These are phyloP conservation scores for Oscheius onirici DNA, from an alignment of 2,888 invertebrate species.

Conservation along the genomic window DNA sequence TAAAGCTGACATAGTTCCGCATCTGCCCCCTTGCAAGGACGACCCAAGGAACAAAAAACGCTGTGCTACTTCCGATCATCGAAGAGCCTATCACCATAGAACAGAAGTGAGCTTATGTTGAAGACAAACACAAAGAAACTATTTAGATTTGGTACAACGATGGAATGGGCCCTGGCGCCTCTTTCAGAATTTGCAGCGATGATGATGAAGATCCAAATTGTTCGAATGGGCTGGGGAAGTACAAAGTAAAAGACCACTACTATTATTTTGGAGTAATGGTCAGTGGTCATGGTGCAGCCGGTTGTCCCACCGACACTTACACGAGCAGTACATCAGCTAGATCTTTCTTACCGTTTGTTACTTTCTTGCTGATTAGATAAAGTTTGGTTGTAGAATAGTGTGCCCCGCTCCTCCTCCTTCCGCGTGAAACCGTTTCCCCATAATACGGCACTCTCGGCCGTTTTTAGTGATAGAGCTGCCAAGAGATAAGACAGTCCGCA, in stretches of 20 bases:
- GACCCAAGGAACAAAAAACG: slow-evolving; percentile 3
- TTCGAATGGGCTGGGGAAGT: slow-evolving; percentile 24
- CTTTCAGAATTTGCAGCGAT: slow-evolving; percentile 26
- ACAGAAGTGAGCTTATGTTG: slow-evolving; percentile 25
- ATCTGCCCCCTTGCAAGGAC: slow-evolving; percentile 45
- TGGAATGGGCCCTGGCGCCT: slow-evolving; percentile 33
- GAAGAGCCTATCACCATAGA: slow-evolving; percentile 39
- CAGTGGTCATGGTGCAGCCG: slow-evolving; percentile 9
- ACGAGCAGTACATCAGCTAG: background rate
- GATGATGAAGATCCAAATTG: slow-evolving; percentile 36
- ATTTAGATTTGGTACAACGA: slow-evolving; percentile 35
- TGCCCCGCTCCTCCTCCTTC: background rate
- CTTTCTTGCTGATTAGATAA: background rate
- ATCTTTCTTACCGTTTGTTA: background rate
- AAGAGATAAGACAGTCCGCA: slow-evolving; percentile 21
- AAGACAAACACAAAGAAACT: background rate
- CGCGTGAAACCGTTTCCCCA: background rate
- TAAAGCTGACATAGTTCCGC: slow-evolving; percentile 43
- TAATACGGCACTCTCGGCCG: slow-evolving; percentile 11
- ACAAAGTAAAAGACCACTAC: slow-evolving; percentile 30
- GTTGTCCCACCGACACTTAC: background rate
- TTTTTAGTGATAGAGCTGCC: slow-evolving; percentile 23
- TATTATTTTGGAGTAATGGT: slow-evolving; percentile 33
- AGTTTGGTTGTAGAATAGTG: background rate
- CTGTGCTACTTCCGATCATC: slow-evolving; percentile 12